Base-by-base conservation (phyloP, 2,113 vertebrate genomes). In the Callopanchax toddi region DNA sequence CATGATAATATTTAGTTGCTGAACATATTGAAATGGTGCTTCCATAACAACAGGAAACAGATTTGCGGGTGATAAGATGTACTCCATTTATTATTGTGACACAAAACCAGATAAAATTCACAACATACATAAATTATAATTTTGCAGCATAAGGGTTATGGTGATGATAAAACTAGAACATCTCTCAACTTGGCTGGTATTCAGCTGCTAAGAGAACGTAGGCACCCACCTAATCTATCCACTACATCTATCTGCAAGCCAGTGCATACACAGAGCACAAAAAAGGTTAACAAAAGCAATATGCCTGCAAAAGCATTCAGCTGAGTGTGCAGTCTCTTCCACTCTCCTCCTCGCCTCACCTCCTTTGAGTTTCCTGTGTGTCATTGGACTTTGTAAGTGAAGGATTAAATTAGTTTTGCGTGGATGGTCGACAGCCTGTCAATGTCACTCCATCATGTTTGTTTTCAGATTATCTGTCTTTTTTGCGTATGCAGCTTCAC, bases 361-460 rank as follows among this genome's bases (percentile, higher is more conserved):
- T 29, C 11, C 5, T 7, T 40, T 49, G 4, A 10, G 18, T n/a
- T 39, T 46, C 12, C 39, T 1, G 2, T 53, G 22, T 48, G 18
- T 45, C 54, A 62, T 26, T 67, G 22, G 46, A 46, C 49, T 55
- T 22, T 56, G 39, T 11, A 40, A 29, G 49, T 0, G 25, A 46
- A 53, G 22, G 2, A 6, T 21, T 53, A 48, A 34, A 53, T 34
- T 16, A 25, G 48, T 52, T 45, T 21, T 29, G 0, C 29, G 34
- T 25, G 13, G 32, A 32, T 9, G 18, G 36, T 12, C 56, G 56
- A 78, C 42, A 51, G 4, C 57, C 60, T 52, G 53, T 59, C 72
- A 67, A 20, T 73, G 63, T 76, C 67, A 73, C 49, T 23, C 59
- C 3, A 18, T 42, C 59, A 48, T 25, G 46, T 70, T 66, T 54